Evolutionary conservation across 2,113 vertebrate genomes (phyloP).

Genomic region (Silurus asotus): DNA sequence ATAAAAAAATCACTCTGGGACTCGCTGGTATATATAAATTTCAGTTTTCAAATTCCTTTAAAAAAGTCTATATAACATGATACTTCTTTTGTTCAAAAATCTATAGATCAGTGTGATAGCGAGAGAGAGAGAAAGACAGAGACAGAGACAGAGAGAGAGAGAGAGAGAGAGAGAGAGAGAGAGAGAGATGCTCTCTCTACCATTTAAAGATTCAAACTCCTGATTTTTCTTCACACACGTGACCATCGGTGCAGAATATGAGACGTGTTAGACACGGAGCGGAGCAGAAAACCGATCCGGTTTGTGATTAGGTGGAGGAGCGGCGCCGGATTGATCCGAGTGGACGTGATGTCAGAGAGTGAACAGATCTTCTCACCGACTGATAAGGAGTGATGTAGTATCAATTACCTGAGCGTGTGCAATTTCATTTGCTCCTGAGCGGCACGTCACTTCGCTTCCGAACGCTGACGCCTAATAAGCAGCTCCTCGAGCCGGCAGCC

Average conservation of each 20-base stretch:
- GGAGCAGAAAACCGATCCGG: constrained; percentile 30
- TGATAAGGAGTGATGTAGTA: constrained; percentile 21
- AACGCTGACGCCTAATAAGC: constrained; percentile 32
- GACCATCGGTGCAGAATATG: background rate
- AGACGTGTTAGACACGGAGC: too few relatives aligned
- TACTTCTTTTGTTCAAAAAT: background rate
- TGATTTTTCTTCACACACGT: background rate
- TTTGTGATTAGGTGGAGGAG: constrained; percentile 40
- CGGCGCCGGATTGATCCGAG: constrained; percentile 41
- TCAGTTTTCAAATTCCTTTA: too few relatives aligned
- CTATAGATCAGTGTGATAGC: background rate
- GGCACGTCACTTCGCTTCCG: constrained; percentile 25
- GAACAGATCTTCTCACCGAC: constrained; percentile 43
- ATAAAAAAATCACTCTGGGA: too few relatives aligned
- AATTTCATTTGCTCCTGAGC: constrained; percentile 44
- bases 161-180: background rate
- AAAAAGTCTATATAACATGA: too few relatives aligned
- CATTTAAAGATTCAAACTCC: background rate
- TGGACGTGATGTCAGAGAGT: constrained; percentile 48
- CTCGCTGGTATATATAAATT: too few relatives aligned
- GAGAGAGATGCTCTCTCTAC: background rate
- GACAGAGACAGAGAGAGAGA: background rate
- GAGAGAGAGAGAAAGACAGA: background rate
- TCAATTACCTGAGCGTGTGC: constrained; percentile 29
- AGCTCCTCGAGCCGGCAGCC: constrained; percentile 23